Evolutionary conservation across 35 echinoderm and acorn worm genomes (phyloP), one percentile per base, ranked within the genome.

Genomic region (Amphiura filiformis): DNA sequence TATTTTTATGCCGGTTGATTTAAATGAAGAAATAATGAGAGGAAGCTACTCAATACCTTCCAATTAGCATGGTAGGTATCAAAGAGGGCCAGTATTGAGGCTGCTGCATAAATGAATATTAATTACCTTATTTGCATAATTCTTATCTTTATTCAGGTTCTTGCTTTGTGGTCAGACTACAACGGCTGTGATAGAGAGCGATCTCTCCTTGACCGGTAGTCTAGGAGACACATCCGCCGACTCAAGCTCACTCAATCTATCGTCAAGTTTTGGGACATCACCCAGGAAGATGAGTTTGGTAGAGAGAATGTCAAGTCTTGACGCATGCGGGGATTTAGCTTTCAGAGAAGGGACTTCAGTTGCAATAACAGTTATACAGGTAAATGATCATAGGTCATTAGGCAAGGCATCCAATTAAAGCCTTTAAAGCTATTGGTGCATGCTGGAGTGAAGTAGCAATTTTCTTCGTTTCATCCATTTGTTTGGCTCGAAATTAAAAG

Each of bases 331-430:
- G 7, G 95, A 97, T 38, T 78, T 92, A 7, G 89, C 78, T 32
- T 86, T 89, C 39, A 91, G 93, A 37, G 95, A 93, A 49, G 95
- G 95, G 0, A 97, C 95, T 0, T 85, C 90, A 35, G 88, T 82
- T 37, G 95, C 95, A 36, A 93, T 89, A 84, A 91, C 85, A n/a
- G 95, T 97, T 76, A 97, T 97, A 31, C 95, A 97, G 91, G 95
- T 97, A 78, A 70, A 38, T 36, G 0, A n/a, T n/a, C n/a, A 15
- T 78, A 15, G 1, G n/a, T n/a, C n/a, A n/a, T n/a, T n/a, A n/a
- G n/a, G n/a, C n/a, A n/a, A n/a, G n/a, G n/a, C n/a, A n/a, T n/a
- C n/a, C n/a, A n/a, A n/a, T n/a, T n/a, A n/a, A n/a, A n/a, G n/a
- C n/a, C n/a, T n/a, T n/a, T n/a, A n/a, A n/a, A n/a, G n/a, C n/a